Evolutionary conservation across 35 echinoderm and acorn worm species (phyloP).

Genomic region (Ophiothrix spiculata): DNA sequence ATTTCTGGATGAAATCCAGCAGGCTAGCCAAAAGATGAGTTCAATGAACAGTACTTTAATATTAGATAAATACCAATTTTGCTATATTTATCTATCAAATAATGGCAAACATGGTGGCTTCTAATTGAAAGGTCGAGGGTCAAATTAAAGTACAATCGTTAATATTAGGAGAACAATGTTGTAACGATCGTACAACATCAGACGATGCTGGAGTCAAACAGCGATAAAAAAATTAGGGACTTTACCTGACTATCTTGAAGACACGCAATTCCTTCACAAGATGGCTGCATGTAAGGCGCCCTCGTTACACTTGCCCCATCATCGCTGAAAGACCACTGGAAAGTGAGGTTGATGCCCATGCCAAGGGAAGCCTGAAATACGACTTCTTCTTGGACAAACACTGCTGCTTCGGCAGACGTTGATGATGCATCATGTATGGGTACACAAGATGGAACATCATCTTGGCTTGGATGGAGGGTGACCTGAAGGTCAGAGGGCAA

Average conservation of each 20-base stretch:
- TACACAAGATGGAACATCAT: constrained; percentile 72
- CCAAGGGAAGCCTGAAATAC: constrained; percentile 69
- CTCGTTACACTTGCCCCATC: constrained; percentile 20
- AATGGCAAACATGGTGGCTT: too few species aligned
- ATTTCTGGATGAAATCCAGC: not conserved
- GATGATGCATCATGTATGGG: constrained; percentile 26
- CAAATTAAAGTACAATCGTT: too few species aligned
- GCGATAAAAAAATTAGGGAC: not conserved
- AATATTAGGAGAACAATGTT: too few species aligned
- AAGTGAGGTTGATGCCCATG: constrained; percentile 69
- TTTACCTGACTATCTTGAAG: constrained; percentile 66
- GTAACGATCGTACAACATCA: not conserved
- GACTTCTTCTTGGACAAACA: constrained; percentile 52
- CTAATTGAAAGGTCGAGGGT: too few species aligned
- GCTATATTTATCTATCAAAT: too few species aligned
- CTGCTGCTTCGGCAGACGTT: constrained; percentile 25
- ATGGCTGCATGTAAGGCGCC: constrained; percentile 22
- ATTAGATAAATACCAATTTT: too few species aligned
- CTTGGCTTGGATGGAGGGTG: constrained; percentile 41
- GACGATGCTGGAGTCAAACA: not conserved
- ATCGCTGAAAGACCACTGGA: constrained; percentile 64
- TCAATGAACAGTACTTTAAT: not conserved
- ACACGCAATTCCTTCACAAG: constrained; percentile 62
- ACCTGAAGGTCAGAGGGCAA: constrained; percentile 73
- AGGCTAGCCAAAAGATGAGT: not conserved